These are phyloP conservation scores for Pseudochaenichthys georgianus DNA, from an alignment of 2,797 vertebrate genomes.

Conservation along the genomic window DNA sequence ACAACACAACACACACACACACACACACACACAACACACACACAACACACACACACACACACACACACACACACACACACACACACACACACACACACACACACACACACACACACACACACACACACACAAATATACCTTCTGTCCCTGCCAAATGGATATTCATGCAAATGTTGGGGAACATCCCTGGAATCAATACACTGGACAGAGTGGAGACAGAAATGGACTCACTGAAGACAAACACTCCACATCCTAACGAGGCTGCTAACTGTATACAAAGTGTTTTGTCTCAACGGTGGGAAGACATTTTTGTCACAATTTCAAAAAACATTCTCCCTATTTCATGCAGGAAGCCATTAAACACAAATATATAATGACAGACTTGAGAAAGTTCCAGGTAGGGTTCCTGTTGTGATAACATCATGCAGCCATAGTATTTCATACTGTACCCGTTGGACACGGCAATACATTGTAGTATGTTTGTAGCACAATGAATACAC, in stretches of 20 bases:
- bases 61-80: too few species aligned
- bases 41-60: too few species aligned
- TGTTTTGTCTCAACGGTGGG: too few species aligned
- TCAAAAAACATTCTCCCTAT: accelerated
- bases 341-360: neutral
- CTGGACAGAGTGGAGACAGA: neutral
- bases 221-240: neutral
- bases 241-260: neutral
- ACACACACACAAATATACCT: neutral
- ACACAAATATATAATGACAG: neutral
- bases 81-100: neutral
- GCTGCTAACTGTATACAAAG: too few species aligned
- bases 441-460: neutral
- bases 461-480: neutral
- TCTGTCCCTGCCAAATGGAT: too few species aligned
- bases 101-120: neutral
- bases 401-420: neutral
- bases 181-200: neutral
- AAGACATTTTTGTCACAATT: neutral
- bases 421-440: neutral
- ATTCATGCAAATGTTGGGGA: too few species aligned
- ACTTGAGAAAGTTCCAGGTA: neutral
- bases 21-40: too few species aligned
- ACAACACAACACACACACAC: neutral
- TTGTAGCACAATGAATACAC: neutral